Evolutionary conservation across 2,113 vertebrate genomes (phyloP).

Genomic region (Rousettus leschenaultii): DNA sequence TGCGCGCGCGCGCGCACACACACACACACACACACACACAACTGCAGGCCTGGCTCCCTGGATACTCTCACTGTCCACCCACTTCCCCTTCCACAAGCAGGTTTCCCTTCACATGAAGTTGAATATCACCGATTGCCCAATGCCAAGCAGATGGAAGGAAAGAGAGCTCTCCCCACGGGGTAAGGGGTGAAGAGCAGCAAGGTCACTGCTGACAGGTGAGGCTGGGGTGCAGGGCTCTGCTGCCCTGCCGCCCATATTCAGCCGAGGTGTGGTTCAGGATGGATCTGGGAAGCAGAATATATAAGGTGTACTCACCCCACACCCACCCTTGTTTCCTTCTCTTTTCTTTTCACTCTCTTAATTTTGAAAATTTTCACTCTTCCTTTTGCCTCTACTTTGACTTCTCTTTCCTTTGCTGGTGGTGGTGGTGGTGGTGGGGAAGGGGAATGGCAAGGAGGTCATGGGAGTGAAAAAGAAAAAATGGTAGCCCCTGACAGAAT

Average conservation of each 20-base stretch:
- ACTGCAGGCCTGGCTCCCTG: neutral
- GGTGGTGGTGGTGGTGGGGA: too few species aligned
- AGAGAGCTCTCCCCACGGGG: neutral
- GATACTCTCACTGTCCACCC: neutral
- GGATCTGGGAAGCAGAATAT: neutral
- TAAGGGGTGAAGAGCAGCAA: neutral
- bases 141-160: slow-evolving; percentile 61
- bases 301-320: neutral
- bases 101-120: neutral
- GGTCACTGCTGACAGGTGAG: slow-evolving; percentile 47
- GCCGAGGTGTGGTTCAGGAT: neutral
- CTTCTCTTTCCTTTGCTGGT: neutral
- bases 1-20: rapidly evolving
- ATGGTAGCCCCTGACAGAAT: neutral
- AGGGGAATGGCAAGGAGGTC: neutral
- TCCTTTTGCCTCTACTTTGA: neutral
- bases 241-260: rapidly evolving
- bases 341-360: neutral
- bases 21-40: too few species aligned
- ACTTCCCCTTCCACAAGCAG: neutral
- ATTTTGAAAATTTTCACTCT: neutral
- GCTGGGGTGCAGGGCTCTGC: neutral
- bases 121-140: neutral
- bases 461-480: neutral
- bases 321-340: neutral